Percentiles rank a stretch among this genome's conserved stretches.
phyloP scores from a whole-genome alignment of 2,888 invertebrate genomes.

The Eupsilia transversa region DNA sequence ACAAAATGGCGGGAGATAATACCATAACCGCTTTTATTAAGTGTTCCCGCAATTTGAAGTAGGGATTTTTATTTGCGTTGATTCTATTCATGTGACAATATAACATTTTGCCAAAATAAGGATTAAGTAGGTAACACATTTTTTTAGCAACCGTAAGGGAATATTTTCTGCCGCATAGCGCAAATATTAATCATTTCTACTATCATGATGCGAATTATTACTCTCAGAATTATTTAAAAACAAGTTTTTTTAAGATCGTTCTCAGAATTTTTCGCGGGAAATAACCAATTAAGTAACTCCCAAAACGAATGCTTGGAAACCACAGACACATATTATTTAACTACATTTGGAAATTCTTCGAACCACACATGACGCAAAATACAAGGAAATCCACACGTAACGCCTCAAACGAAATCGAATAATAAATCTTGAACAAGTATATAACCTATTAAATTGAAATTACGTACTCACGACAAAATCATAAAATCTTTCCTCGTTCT shows the following conservation, averaged over 20 bases:
- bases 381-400: neutral
- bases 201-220: neutral
- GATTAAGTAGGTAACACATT: conserved; percentile 29
- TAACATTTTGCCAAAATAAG: conserved; percentile 48
- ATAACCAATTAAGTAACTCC: neutral
- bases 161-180: neutral
- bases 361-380: conserved; percentile 1
- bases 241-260: conserved; percentile 20
- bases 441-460: conserved; percentile 46
- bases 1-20: conserved; percentile 63
- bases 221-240: neutral
- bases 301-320: conserved; percentile 11
- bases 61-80: conserved; percentile 43
- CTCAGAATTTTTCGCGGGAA: conserved; percentile 14
- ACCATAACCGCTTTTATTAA: conserved; percentile 51
- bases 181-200: neutral
- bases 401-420: conserved; percentile 13
- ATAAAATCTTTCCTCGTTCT: conserved; percentile 50
- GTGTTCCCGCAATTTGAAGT: conserved; percentile 50
- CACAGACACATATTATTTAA: conserved; percentile 5
- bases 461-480: conserved; percentile 33
- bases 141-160: neutral
- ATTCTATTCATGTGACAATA: conserved; percentile 48
- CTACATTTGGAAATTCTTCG: conserved; percentile 8
- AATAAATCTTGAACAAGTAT: neutral